phyloP scores from a whole-genome alignment of 2,888 invertebrate genomes.

The Athrips mouffetella region DNA sequence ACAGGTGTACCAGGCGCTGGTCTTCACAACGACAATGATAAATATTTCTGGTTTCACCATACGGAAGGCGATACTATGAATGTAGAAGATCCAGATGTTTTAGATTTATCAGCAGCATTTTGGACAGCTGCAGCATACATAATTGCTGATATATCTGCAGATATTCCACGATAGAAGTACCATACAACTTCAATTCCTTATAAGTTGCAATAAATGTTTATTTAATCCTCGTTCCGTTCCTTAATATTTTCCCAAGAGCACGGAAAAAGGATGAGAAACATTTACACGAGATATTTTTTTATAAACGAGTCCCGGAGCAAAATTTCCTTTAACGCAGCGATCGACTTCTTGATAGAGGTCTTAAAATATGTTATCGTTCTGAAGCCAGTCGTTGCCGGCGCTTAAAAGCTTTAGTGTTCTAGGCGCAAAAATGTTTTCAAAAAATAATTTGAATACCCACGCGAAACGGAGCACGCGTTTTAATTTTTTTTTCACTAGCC shows the following conservation, averaged over 20 bases:
- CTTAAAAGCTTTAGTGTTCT: too few relatives aligned
- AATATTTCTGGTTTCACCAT: conserved; percentile 88
- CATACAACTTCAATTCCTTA: too few relatives aligned
- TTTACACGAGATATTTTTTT: conserved; percentile 47
- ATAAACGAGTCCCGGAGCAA: conserved; percentile 28
- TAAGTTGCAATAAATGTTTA: too few relatives aligned
- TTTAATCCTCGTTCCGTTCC: too few relatives aligned
- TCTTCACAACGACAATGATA: conserved; percentile 82
- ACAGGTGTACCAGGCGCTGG: conserved; percentile 85
- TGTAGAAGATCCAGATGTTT: conserved; percentile 81
- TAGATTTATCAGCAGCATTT: conserved; percentile 86
- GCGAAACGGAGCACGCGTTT: too few relatives aligned
- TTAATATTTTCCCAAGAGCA: conserved; percentile 51
- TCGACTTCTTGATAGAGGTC: conserved; percentile 47
- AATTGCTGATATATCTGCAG: conserved; percentile 85
- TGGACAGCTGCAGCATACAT: conserved; percentile 88
- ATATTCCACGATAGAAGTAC: conserved; percentile 80
- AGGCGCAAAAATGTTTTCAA: too few relatives aligned
- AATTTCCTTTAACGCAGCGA: conserved; percentile 40
- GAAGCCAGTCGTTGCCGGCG: too few relatives aligned
- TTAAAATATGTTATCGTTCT: conserved; percentile 55
- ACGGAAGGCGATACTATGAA: conserved; percentile 88
- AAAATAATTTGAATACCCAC: too few relatives aligned
- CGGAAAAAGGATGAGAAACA: conserved; percentile 46
- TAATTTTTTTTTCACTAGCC: too few relatives aligned